Base-by-base conservation (phyloP, 37 sponge, comb jelly and placozoan genomes). In the Diacarnus erythraeanus region DNA sequence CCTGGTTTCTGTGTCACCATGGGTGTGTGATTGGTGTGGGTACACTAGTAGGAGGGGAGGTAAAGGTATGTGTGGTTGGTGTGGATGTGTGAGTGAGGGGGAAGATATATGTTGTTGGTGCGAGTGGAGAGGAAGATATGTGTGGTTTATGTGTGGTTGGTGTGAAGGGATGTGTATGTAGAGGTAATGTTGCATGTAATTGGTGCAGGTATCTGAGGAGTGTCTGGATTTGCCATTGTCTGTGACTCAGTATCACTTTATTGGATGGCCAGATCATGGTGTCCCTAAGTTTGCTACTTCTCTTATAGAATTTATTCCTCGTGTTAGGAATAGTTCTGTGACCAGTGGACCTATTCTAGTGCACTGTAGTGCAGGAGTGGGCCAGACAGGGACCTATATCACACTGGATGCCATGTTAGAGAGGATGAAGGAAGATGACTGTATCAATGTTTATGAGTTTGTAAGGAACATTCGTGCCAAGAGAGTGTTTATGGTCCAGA, bases 331-430 rank as follows among this genome's bases (percentile, higher is more conserved):
- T 9, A 29, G 66, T 42, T 77, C 82, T 60, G 35, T 59, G 20
- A 38, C 38, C 23, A 66, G 61, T 0, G 27, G 51, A 4, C 61
- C 61, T 25, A 31, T 90, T 15, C 23, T 94, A 43, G 93, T 90
- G 23, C 94, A 94, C 82, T 94, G 94, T 77, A 94, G 92, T 76
- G 92, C 92, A 25, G 92, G 92, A 15, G 92, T 91, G 69, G 92
- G 92, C 15, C 75, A 89, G 20, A 89, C 92, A 15, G 92, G 92
- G 22, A 84, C 92, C 65, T 91, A 83, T 74, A 88, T 91, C 75
- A 34, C 78, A 26, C 56, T 91, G 78, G 92, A 91, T 57, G 43
- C 59, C 59, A 83, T 91, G 84, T 40, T 91, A 72, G 80, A 87
- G 70, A 69, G 80, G 54, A 79, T 91, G 61, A 26, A 75, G 38